Evolutionary conservation across 92 coral and sea anemone species (phyloP).

Genomic region (Meandrina meandrites): DNA sequence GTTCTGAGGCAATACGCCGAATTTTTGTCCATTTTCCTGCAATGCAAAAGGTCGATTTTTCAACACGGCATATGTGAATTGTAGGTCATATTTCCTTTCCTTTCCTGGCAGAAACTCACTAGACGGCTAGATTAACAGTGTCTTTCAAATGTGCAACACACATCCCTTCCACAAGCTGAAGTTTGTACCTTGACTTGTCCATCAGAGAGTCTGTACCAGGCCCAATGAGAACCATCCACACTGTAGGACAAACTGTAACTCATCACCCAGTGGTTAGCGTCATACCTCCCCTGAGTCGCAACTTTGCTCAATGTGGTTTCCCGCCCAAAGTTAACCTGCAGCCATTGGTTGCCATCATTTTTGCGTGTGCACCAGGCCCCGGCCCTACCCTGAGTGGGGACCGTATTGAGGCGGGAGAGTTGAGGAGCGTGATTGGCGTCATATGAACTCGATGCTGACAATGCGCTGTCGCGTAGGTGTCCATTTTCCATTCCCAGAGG

Average conservation of each 20-base stretch:
- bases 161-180: neutral
- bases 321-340: slow-evolving; percentile 43
- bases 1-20: too few relatives aligned
- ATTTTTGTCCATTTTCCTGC: neutral
- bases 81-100: too few relatives aligned
- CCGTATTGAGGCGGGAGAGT: slow-evolving; percentile 19
- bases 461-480: slow-evolving; percentile 24
- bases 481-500: slow-evolving; percentile 49
- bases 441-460: slow-evolving; percentile 19
- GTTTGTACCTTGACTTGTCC: neutral
- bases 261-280: slow-evolving; percentile 12
- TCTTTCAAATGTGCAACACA: neutral
- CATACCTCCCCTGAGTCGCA: slow-evolving; percentile 13
- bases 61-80: too few relatives aligned
- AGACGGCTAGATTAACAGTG: neutral
- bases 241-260: slow-evolving; percentile 7
- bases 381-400: neutral
- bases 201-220: neutral
- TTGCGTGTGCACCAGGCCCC: slow-evolving; percentile 45
- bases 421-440: neutral
- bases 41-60: neutral
- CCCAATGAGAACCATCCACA: neutral
- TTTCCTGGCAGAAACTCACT: too few relatives aligned
- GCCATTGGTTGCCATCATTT: slow-evolving; percentile 27
- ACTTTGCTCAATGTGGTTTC: slow-evolving; percentile 15